Conservation (phyloP, 1,140 invertebrate species). For the Leptinotarsa lineolata region DNA sequence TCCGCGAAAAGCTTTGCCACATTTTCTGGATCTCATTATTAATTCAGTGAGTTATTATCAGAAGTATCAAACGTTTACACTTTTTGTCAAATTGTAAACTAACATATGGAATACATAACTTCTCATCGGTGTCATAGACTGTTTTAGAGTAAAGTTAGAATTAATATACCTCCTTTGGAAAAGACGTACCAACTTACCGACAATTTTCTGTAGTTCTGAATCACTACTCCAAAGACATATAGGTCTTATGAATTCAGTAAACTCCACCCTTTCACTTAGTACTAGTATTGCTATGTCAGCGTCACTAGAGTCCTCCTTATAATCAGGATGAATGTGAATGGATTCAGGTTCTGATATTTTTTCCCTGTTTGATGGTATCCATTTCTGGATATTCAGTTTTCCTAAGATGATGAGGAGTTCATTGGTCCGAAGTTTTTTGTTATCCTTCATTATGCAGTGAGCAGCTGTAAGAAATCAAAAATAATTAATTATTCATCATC, state of each 20-base stretch:
- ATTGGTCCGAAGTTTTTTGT: conserved; percentile 27
- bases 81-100: no score
- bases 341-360: conserved; percentile 52
- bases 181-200: conserved; percentile 37
- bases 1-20: no score
- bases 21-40: no score
- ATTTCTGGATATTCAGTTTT: conserved; percentile 59
- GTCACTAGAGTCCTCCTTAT: conserved; percentile 46
- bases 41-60: no score
- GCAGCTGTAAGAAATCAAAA: conserved; percentile 54
- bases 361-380: conserved; percentile 51
- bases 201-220: conserved; percentile 50
- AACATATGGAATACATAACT: no score
- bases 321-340: conserved; percentile 53
- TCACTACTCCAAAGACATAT: conserved; percentile 62
- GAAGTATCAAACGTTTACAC: no score
- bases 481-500: no score
- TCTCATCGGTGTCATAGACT: no score
- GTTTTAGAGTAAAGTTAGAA: no score
- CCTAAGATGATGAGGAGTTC: conserved; percentile 52
- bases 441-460: conserved; percentile 57
- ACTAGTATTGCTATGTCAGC: conserved; percentile 50
- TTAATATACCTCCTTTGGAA: no score
- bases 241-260: conserved; percentile 57
- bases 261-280: conserved; percentile 40